Evolutionary conservation across 2,113 vertebrate genomes (phyloP), one percentile per base, ranked within the genome.

Genomic region (Rhea pennata): DNA sequence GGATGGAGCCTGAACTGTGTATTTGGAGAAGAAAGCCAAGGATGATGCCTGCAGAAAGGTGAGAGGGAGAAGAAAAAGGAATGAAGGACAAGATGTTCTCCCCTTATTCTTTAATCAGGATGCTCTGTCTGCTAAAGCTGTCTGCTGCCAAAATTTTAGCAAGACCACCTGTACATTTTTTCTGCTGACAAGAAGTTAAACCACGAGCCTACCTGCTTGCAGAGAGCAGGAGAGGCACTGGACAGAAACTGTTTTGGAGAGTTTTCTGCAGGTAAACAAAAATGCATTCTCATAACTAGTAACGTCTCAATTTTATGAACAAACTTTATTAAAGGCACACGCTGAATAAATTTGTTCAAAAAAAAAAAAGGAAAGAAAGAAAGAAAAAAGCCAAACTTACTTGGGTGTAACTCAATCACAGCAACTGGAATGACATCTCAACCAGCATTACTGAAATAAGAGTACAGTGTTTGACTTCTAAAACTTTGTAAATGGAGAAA

Each of bases 151-250:
- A 87, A 20, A 39, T 54, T 44, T 78, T 66, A 50, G 66, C 73
- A 15, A 50, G 69, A 10, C 0, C 14, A 9, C 3, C 61, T n/a
- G 42, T 10, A 44, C 0, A 0, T 16, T 48, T 40, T 61, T 44
- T 20, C 9, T 33, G 70, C 54, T 66, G 64, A 64, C 44, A 91
- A 36, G 0, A 0, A 12, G 36, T 39, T 62, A 5, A 66, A n/a
- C 46, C 33, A 17, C 29, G 40, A 70, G 33, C 15, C 23, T 13
- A 71, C 51, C 56, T 2, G 21, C 48, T 67, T 29, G 19, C 10
- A 9, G 14, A 54, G 61, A 71, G 56, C 21, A n/a, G 53, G 59
- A 56, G n/a, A 90, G 31, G 44, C 24, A 69, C 58, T 21, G 36
- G 14, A 27, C 16, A 16, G 29, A n/a, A 80, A 66, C 3, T 3